Base-by-base conservation (phyloP, 2,797 vertebrate genomes). In the Phalanger gymnotis region DNA sequence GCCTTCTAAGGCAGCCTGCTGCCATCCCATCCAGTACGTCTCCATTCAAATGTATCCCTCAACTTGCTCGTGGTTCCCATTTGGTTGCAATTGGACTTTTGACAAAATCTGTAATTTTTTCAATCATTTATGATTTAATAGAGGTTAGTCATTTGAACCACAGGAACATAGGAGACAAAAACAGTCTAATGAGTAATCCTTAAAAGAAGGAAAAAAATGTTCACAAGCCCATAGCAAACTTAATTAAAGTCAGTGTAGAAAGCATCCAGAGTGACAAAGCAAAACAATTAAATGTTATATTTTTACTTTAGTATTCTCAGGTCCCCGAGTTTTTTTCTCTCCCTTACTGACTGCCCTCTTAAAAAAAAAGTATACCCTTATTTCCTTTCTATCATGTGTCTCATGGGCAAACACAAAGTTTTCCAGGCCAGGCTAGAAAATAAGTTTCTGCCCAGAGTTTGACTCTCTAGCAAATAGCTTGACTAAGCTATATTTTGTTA, bases 231-330 rank as follows among this genome's bases (percentile, higher is more conserved):
- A 95, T 11, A 97, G 96, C 90, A 98, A 98, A 97, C 55, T 96
- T 98, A 97, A 97, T 98, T 98, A 98, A 98, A 98, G 11, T 96
- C 87, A 96, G 93, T 30, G 94, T 54, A 97, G 92, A 96, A 97
- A 97, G 92, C 94, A 95, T 57, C n/a, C 95, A 96, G 96, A 96
- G 95, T 53, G 92, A 97, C 94, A 98, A 97, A 97, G 95, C 96
- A 94, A 98, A 98, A 98, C 51, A 96, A n/a, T 90, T 92, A 97
- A 97, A 94, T 12, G 16, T 91, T 93, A 91, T 94, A 96, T 93
- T 98, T 98, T 98, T 92, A 94, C 93, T 95, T 94, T 90, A 56
- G 28, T 95, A 90, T 92, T 97, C 96, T 97, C 96, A 89, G 34
- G 94, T 58, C 0, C 11, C 28, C 14, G 54, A 92, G 31, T 95